phyloP scores from a whole-genome alignment of 1,140 invertebrate species.

The Ostrea edulis region DNA sequence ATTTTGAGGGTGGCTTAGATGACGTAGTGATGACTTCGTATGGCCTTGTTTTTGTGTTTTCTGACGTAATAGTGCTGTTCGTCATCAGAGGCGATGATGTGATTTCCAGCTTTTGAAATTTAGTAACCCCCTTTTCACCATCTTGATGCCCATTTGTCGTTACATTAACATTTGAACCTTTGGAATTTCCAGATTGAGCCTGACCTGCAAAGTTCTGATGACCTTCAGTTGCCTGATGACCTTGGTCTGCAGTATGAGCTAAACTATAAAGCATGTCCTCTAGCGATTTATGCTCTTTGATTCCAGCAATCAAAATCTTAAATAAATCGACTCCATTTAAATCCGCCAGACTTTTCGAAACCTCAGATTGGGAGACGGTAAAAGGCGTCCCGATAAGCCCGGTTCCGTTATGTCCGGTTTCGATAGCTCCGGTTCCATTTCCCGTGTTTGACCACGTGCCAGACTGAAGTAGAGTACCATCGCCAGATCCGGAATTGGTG shows the following conservation, averaged over 20 bases:
- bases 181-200: background rate
- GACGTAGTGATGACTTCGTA: too few species aligned
- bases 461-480: background rate
- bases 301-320: background rate
- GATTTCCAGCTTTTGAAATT: too few species aligned
- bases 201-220: background rate
- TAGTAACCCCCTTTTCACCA: too few species aligned
- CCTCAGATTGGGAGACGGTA: too few species aligned
- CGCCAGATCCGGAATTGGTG: background rate
- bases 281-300: background rate
- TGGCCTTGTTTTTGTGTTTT: too few species aligned
- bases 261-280: background rate
- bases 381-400: background rate
- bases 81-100: too few species aligned
- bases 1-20: too few species aligned
- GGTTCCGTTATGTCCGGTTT: background rate
- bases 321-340: background rate
- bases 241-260: background rate
- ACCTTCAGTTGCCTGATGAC: background rate
- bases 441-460: background rate
- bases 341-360: background rate
- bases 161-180: too few species aligned
- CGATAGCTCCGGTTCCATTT: background rate
- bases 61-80: too few species aligned
- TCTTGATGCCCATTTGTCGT: too few species aligned